These are phyloP conservation scores for Clarias platycephalus DNA, from an alignment of 2,797 vertebrate species.

Conservation along the genomic window DNA sequence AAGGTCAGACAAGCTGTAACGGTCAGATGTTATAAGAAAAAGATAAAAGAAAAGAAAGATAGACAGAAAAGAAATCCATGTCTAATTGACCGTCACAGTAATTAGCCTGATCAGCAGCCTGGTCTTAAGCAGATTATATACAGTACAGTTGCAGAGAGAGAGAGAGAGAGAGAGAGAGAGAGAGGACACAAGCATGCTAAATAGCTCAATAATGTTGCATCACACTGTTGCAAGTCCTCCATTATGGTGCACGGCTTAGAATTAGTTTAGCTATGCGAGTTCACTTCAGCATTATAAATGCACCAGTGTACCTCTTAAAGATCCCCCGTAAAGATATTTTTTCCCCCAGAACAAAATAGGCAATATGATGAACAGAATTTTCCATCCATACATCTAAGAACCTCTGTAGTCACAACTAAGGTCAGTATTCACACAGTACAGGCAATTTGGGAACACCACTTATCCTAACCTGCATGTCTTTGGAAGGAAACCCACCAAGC, in stretches of 20 bases:
- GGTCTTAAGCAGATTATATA: constrained; percentile 13
- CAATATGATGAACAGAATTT: no score
- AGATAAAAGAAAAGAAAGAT: not conserved
- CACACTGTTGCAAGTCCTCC: not conserved
- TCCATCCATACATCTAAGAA: no score
- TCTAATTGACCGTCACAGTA: not conserved
- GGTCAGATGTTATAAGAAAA: not conserved
- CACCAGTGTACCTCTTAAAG: not conserved
- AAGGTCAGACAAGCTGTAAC: not conserved
- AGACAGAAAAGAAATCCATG: not conserved
- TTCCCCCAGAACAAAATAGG: no score
- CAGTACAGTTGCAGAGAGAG: not conserved
- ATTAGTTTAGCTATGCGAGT: not conserved
- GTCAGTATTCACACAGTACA: no score
- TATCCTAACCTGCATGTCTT: no score
- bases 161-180: not conserved
- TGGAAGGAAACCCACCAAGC: no score
- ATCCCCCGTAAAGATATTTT: no score
- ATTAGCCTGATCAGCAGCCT: constrained; percentile 14
- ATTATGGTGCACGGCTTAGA: not conserved
- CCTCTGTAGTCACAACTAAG: no score
- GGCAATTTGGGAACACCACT: no score
- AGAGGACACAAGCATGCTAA: not conserved
- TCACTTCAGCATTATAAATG: not conserved
- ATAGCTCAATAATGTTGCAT: not conserved